Base-by-base conservation (phyloP, 1,140 invertebrate species). In the Caenorhabditis latens region DNA sequence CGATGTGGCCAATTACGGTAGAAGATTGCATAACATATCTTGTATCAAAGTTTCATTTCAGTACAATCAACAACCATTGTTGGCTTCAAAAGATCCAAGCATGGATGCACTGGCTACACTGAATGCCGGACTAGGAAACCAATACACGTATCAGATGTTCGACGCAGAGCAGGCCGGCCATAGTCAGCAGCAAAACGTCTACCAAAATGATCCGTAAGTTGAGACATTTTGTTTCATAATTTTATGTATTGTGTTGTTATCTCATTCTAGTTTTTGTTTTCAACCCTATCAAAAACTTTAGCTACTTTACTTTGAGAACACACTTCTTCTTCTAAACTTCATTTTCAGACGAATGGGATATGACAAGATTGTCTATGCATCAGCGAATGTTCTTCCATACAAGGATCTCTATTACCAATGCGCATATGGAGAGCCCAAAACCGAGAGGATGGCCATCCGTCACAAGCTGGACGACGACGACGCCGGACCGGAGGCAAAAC, bases 361-460 rank as follows among this genome's bases (percentile, higher is more conserved):
- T n/a, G 71, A 79, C 71, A 79, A 79, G 46, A 53, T 32, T 13
- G 13, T 79, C 21, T 79, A 50, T 46, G 16, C 71, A 13, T 4
- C 71, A 0, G n/a, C 46, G 1, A 50, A 79, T 11, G 6, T 19
- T 4, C 5, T 53, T n/a, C 46, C 46, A 11, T 79, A 24, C 46
- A n/a, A 79, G 11, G 71, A 79, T 79, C 40, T 32, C 71, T 79
- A 79, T 79, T 79, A 79, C 71, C 71, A 79, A 79, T 79, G 71
- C 24, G 71, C 71, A 50, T 79, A 79, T 11, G 71, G 71, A 53
- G 13, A 48, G 32, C 46, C 71, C 8, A 53, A 50, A 50, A 50
- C 19, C 21, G 46, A 79, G 9, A 48, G 71, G n/a, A 50, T 79
- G 46, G 71, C 71, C n/a, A 79, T 50, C n/a, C 71, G 71, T 79